A percentile compares a stretch with the other conserved stretches of the same genome.
Conservation (phyloP, 2,113 vertebrate species). For the Psilopogon haemacephalus region DNA sequence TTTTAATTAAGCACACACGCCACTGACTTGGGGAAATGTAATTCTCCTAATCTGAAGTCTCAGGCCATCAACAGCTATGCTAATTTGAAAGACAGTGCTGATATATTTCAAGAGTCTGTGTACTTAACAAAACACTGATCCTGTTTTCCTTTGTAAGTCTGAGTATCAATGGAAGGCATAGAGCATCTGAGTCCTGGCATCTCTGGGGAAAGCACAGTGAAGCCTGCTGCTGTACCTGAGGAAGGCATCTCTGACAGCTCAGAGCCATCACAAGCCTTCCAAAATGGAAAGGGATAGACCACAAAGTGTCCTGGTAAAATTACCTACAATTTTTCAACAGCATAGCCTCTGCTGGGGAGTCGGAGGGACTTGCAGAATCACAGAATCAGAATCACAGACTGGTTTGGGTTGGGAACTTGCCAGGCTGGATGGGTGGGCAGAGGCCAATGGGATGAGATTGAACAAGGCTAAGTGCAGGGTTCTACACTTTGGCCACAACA, state of each 20-base stretch:
- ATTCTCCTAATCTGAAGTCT: conserved; percentile 50
- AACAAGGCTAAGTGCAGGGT: too few species aligned
- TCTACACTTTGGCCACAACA: too few species aligned
- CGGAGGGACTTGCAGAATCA: too few species aligned
- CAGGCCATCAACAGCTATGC: not conserved
- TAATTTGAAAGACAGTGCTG: conserved; percentile 39
- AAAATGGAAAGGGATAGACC: not conserved
- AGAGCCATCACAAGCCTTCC: not conserved
- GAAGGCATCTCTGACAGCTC: not conserved
- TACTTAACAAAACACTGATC: not conserved
- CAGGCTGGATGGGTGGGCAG: too few species aligned
- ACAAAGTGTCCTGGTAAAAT: not conserved
- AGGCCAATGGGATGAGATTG: too few species aligned
- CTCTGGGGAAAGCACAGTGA: not conserved
- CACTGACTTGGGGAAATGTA: conserved; percentile 57
- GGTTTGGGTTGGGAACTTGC: too few species aligned
- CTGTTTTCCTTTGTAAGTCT: not conserved
- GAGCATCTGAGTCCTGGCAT: not conserved
- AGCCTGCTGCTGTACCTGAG: not conserved
- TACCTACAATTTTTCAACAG: not conserved
- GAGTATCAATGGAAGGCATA: not conserved
- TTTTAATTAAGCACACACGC: conserved; percentile 64
- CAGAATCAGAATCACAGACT: too few species aligned
- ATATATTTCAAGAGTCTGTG: conserved; percentile 25
- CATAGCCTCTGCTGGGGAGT: too few species aligned